These are phyloP conservation scores for Apis cerana DNA, from an alignment of 1,140 invertebrate species.

Conservation along the genomic window DNA sequence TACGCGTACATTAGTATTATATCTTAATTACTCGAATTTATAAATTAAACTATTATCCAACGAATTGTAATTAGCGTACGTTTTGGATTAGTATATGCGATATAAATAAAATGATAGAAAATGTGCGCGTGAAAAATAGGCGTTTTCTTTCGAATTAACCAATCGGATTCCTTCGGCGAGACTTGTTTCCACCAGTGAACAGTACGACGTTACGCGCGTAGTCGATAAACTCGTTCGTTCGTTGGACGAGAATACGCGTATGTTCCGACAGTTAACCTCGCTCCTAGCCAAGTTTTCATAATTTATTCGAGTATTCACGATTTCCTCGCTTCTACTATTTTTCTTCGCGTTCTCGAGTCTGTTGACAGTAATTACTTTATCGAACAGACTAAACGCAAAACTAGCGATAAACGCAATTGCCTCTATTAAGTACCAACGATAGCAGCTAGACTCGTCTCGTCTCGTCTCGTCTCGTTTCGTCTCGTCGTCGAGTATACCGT, in stretches of 20 bases:
- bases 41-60: too few relatives aligned
- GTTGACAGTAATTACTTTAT: neutral
- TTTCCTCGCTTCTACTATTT: neutral
- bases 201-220: too few relatives aligned
- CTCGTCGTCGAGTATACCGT: neutral
- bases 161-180: neutral
- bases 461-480: neutral
- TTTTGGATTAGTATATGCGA: too few relatives aligned
- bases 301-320: neutral
- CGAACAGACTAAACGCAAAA: neutral
- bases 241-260: neutral
- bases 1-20: too few relatives aligned
- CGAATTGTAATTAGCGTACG: too few relatives aligned
- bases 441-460: too few relatives aligned
- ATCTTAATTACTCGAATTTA: too few relatives aligned
- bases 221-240: neutral
- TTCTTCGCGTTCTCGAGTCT: neutral
- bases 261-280: neutral
- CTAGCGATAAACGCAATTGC: neutral
- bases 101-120: too few relatives aligned
- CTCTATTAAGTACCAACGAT: neutral
- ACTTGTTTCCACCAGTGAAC: neutral
- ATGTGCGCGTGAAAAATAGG: too few relatives aligned
- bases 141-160: too few relatives aligned
- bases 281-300: neutral